Evolutionary conservation across 1,140 invertebrate species (phyloP).

Genomic region (Rhynchophorus ferrugineus): DNA sequence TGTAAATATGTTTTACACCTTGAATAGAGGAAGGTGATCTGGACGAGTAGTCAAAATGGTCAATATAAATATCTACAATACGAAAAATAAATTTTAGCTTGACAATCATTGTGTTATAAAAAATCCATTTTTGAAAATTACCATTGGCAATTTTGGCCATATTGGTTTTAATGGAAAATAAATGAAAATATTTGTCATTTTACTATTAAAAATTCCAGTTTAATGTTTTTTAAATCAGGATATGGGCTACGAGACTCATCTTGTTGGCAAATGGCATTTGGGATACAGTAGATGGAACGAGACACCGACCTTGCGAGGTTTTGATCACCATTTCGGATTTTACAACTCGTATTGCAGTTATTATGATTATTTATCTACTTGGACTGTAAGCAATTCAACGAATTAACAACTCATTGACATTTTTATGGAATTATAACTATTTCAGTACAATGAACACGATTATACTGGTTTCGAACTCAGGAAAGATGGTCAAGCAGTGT

Average conservation of each 20-base stretch:
- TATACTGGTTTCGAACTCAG: constrained; percentile 63
- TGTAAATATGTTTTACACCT: no score
- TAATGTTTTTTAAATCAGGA: no score
- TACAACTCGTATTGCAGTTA: constrained; percentile 57
- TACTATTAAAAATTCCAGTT: no score
- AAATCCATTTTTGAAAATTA: no score
- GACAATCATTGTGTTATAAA: no score
- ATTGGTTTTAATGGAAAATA: no score
- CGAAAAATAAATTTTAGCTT: no score
- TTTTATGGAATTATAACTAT: constrained; percentile 1
- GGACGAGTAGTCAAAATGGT: no score
- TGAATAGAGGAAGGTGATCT: no score
- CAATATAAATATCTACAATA: no score
- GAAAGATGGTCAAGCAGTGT: constrained; percentile 50
- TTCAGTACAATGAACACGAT: constrained; percentile 40
- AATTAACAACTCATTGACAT: neutral
- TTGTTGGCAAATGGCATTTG: constrained; percentile 67
- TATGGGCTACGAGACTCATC: constrained; percentile 56
- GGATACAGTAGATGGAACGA: constrained; percentile 54
- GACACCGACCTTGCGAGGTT: constrained; percentile 55
- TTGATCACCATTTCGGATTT: constrained; percentile 59
- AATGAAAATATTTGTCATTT: no score
- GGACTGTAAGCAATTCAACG: constrained; percentile 38
- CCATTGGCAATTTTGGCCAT: no score
- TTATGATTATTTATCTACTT: constrained; percentile 51